Percentiles rank a stretch among this genome's conserved stretches.
Evolutionary conservation across 2,797 vertebrate species (phyloP).

Genomic region (Lates japonicus): DNA sequence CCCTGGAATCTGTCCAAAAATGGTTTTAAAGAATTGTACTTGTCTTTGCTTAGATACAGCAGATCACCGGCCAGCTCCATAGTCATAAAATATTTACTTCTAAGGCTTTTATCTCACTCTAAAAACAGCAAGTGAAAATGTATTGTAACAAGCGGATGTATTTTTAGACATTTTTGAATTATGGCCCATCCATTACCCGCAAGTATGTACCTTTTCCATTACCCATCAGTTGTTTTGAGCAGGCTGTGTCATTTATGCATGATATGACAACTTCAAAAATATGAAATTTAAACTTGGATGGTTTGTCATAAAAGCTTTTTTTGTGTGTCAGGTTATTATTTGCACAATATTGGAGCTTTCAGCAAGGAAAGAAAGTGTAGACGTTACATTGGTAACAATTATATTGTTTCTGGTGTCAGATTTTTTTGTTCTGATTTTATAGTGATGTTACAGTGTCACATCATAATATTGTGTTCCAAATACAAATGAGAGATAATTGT

Average conservation of each 20-base stretch:
- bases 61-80: constrained; percentile 43
- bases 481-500: neutral
- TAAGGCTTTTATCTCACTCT: constrained; percentile 69
- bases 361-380: neutral
- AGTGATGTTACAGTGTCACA: neutral
- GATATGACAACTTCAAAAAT: constrained; percentile 32
- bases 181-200: constrained; percentile 45
- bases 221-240: constrained; percentile 38
- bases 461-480: neutral
- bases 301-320: constrained; percentile 31
- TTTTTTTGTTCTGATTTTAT: constrained; percentile 5
- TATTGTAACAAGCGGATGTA: constrained; percentile 44
- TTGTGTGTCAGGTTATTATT: constrained; percentile 19
- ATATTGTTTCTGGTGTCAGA: neutral
- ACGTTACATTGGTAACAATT: neutral
- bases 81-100: constrained; percentile 78
- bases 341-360: constrained; percentile 2
- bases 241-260: constrained; percentile 10
- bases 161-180: constrained; percentile 64
- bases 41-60: constrained; percentile 40
- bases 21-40: constrained; percentile 58
- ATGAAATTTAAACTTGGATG: constrained; percentile 24
- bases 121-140: constrained; percentile 58
- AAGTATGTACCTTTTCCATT: constrained; percentile 60
- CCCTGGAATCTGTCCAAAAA: constrained; percentile 63